Base-by-base conservation (phyloP, 1,140 invertebrate genomes). In the Lethrus apterus region DNA sequence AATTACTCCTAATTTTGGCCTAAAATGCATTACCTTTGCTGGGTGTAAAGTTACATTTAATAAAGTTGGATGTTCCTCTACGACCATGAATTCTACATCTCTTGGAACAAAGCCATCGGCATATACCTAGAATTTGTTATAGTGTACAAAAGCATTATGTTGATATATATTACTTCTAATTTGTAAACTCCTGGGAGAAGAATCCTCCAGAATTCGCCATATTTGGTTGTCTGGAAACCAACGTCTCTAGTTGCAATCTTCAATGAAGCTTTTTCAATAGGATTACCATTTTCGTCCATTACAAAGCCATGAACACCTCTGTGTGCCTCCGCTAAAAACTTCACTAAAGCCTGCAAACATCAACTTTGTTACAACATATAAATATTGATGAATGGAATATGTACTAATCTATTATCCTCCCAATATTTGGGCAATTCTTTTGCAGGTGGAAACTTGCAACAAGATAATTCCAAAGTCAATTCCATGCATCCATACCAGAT, bases 401-500 rank as follows among this genome's bases (percentile, higher is more conserved):
- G 69, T 62, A 89, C 86, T 68, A 84, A 77, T 71, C 86, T 83
- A 69, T 99, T 99, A 55, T 97, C 91, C 49, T 86, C 77, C 96
- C 96, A 99, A 66, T 94, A 96, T 54, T 84, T 81, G 5, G 83
- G 80, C 14, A 99, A 69, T 59, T 93, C 83, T 42, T 80, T 76
- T 2, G 84, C 82, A 2, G 79, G 79, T 0, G 95, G 95, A 69
- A 86, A 97, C 72, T 98, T 99, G 70, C 89, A 93, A 70, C 96
- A 99, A 0, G 93, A 94, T 34, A 99, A 78, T 67, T 99, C 96
- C 24, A 99, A 69, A 0, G 96, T 99, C 11, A 98, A 83, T 73
- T 99, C 96, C 89, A 99, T 97, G 65, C 93, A 96, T 34, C 94
- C 95, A 59, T 92, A 93, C 81, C 89, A 90, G 9, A 98, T 78